Base-by-base conservation (phyloP, 2,797 vertebrate genomes). In the Leuciscus waleckii region DNA sequence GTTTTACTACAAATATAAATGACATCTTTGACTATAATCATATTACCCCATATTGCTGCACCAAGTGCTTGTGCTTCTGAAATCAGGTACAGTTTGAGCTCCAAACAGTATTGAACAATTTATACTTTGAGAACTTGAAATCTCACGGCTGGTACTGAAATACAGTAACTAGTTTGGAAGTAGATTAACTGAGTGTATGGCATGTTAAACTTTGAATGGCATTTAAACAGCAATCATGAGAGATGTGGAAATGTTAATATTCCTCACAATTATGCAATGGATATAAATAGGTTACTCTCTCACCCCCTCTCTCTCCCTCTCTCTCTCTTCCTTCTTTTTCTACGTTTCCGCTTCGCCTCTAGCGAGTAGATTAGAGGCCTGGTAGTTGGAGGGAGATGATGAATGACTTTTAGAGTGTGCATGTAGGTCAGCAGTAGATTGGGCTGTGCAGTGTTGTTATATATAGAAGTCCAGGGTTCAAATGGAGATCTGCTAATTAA, bases 281-380 rank as follows among this genome's bases (percentile, higher is more conserved):
- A 80, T 81, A 87, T 86, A 84, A 90, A 84, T 61, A 81, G 79
- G 79, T 87, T 79, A 83, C 83, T 83, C 75, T 71, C 80, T 79
- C 74, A 67, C 19, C 69, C 70, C 83, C 81, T 65, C 68, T 70
- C 78, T 79, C 61, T 32, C 26, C 35, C 74, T 80, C 54, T 51
- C 63, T 19, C 76, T 88, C 85, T 71, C 78, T 80, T n/a, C 75
- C 46, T 85, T 81, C 75, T 65, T 85, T 71, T 78, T 87, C 68
- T 74, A 76, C 81, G 43, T 80, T 75, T 88, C 58, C 83, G 54
- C 74, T 65, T 76, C 61, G 75, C 85, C 93, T 89, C 91, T 93
- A 91, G 91, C 90, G 63, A 92, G 92, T 91, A 90, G 93, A 94
- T 95, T 92, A 94, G 92, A 80, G 92, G 92, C 89, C 89, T 93